Evolutionary conservation across 2,888 invertebrate genomes (phyloP).

Genomic region (Ligdia adustata): DNA sequence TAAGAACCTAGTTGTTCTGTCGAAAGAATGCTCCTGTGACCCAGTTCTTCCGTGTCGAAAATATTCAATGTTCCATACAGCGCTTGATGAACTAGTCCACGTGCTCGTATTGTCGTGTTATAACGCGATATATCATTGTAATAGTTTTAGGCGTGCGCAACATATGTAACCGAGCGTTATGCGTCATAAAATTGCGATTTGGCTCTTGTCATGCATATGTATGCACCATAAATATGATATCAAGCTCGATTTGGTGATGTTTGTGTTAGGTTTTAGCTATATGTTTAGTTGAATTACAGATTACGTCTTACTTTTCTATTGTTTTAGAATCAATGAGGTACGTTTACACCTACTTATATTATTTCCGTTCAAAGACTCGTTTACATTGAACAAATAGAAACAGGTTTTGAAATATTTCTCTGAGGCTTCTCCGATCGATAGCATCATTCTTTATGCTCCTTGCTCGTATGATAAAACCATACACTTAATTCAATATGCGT

Average conservation of each 20-base stretch:
- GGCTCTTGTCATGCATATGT: slow-evolving; percentile 40
- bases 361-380: too few species aligned
- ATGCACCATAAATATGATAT: slow-evolving; percentile 44
- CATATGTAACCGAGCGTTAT: slow-evolving; percentile 52
- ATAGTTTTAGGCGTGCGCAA: slow-evolving; percentile 44
- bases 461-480: slow-evolving; percentile 12
- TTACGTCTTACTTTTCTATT: not conserved
- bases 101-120: slow-evolving; percentile 38
- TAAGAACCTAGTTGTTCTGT: slow-evolving; percentile 28
- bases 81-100: slow-evolving; percentile 34
- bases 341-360: too few species aligned
- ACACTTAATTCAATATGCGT: slow-evolving; percentile 20
- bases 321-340: not conserved
- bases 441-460: slow-evolving; percentile 23
- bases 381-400: too few species aligned
- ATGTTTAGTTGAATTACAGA: too few species aligned
- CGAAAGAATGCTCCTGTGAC: slow-evolving; percentile 13
- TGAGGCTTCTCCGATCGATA: not conserved
- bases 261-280: slow-evolving; percentile 50
- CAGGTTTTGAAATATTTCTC: not conserved
- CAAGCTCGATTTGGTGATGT: slow-evolving; percentile 50
- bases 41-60: slow-evolving; percentile 20
- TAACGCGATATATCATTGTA: slow-evolving; percentile 42
- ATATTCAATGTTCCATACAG: slow-evolving; percentile 31
- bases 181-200: slow-evolving; percentile 56